These are phyloP conservation scores for Drosophila prolongata DNA, from an alignment of 2,888 invertebrate genomes.

Conservation along the genomic window DNA sequence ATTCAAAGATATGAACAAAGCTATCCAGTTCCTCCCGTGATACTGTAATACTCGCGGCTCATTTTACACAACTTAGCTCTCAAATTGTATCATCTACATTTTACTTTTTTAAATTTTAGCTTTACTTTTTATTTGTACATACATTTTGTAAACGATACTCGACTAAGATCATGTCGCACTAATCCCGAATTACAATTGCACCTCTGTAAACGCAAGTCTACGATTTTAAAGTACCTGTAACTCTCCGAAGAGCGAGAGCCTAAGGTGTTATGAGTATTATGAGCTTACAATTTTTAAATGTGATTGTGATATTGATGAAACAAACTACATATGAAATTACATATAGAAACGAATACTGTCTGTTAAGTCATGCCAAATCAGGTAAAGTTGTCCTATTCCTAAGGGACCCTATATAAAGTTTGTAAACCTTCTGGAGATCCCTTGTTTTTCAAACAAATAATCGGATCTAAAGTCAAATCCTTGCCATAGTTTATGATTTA, in stretches of 20 bases:
- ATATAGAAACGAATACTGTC: slow-evolving; percentile 26
- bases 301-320: slow-evolving; percentile 66
- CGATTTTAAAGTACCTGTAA: slow-evolving; percentile 42
- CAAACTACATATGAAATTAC: slow-evolving; percentile 31
- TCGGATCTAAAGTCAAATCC: slow-evolving; percentile 27
- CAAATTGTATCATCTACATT: slow-evolving; percentile 42
- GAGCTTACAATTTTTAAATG: slow-evolving; percentile 58
- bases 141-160: slow-evolving; percentile 44
- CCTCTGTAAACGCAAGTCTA: slow-evolving; percentile 25
- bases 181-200: slow-evolving; percentile 33
- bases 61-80: slow-evolving; percentile 17
- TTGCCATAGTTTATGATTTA: slow-evolving; percentile 11
- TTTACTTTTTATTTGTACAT: slow-evolving; percentile 49
- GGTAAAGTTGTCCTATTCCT: slow-evolving; percentile 58
- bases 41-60: slow-evolving; percentile 11
- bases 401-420: slow-evolving; percentile 44
- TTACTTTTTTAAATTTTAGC: slow-evolving; percentile 40
- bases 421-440: slow-evolving; percentile 4
- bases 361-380: slow-evolving; percentile 61
- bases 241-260: slow-evolving; percentile 25
- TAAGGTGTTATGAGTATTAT: slow-evolving; percentile 21
- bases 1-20: slow-evolving; percentile 8
- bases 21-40: slow-evolving; percentile 13
- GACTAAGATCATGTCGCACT: slow-evolving; percentile 43
- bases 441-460: slow-evolving; percentile 9